phyloP scores from a whole-genome alignment of 2,888 invertebrate species.

The Rugalucina vietnamica region DNA sequence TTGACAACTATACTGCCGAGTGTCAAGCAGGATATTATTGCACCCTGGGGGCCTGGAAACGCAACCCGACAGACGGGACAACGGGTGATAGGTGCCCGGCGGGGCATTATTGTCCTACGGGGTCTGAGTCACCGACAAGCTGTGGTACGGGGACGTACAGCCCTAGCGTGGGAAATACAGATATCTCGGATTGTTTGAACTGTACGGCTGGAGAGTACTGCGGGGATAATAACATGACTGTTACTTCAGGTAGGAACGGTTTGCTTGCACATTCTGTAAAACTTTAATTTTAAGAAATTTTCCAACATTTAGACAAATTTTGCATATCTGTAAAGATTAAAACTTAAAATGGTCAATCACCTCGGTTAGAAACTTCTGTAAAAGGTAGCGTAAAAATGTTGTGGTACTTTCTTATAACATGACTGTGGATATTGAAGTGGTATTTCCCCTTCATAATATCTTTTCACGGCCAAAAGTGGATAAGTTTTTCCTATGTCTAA shows the following conservation, averaged over 20 bases:
- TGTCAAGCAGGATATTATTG: constrained; percentile 81
- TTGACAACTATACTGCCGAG: constrained; percentile 75
- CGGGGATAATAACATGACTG: constrained; percentile 75
- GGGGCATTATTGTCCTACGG: constrained; percentile 75
- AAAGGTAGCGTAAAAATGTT: no score
- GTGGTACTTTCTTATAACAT: no score
- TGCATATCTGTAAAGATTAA: no score
- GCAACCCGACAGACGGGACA: constrained; percentile 71
- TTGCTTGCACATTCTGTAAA: no score
- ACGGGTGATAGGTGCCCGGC: constrained; percentile 78
- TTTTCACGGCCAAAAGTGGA: no score
- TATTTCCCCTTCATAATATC: no score
- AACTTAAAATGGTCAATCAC: no score
- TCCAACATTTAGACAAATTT: no score
- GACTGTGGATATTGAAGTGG: no score
- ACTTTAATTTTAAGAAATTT: no score
- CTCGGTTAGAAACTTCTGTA: no score
- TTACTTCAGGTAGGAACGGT: constrained; percentile 66
- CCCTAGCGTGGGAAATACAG: constrained; percentile 67
- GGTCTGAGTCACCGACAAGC: constrained; percentile 69
- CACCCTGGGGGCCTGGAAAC: constrained; percentile 60
- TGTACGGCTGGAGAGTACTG: constrained; percentile 78
- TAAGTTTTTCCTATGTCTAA: no score
- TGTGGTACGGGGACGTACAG: constrained; percentile 79
- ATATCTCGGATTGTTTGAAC: constrained; percentile 69